Evolutionary conservation across 2,888 invertebrate genomes (phyloP), one percentile per base, ranked within the genome.

Genomic region (Sepioteuthis lessoniana): DNA sequence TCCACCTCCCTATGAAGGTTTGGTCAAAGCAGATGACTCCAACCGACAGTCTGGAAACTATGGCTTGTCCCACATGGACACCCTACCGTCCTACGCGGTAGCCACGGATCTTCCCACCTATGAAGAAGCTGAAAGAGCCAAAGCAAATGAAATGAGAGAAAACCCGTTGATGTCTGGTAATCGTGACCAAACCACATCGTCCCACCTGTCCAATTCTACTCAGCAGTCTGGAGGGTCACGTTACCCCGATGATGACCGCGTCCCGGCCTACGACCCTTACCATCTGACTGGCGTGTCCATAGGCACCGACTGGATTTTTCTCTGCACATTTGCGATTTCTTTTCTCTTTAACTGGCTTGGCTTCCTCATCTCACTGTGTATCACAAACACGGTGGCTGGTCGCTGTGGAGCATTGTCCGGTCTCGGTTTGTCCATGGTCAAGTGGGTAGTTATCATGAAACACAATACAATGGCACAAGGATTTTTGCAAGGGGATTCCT

Each of bases 301-400:
- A 93, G 99, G 99, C 95, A 99, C 99, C 55, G 99, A 99, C 97
- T 98, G 99, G 96, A 99, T 99, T 98, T 99, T 99, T 97, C 98
- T 99, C 95, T 98, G 98, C 95, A 98, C 99, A 91, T 99, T 99
- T 97, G 98, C 99, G 96, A 98, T 99, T 97, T 98, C 99, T 96
- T 99, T 99, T 97, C 98, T 99, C 93, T 99, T 99, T 97, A 99
- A 99, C 97, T 99, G 99, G 99, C 98, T 99, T 97, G 99, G 99
- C 31, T 99, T 99, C 97, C 97, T 99, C 96, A 98, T 99, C 97
- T 98, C 99, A 95, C 98, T 99, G 98, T 99, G 99, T 97, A 98
- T 99, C 98, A 99, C 99, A 97, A 99, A 99, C 97, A 99, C 99
- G 93, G 98, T 99, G 96, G 99, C 99, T 90, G 98, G 98, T 55